phyloP scores from a whole-genome alignment of 2,888 invertebrate species.

The Tipula confusa region DNA sequence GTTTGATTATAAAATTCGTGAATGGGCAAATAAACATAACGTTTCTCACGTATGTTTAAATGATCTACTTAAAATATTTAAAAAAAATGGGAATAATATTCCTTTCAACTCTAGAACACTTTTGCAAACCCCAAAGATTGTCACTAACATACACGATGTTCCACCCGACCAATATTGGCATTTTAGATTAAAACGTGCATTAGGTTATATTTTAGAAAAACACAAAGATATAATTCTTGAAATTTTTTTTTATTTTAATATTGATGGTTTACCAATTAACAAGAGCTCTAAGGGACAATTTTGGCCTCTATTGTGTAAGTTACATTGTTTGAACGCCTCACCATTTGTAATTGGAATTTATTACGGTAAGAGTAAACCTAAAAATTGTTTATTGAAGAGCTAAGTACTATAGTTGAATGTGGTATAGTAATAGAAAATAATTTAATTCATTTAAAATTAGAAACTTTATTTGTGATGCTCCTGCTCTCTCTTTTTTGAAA shows the following conservation, averaged over 20 bases:
- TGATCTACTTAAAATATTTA: slow-evolving; percentile 20
- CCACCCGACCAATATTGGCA: slow-evolving; percentile 30
- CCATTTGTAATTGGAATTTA: slow-evolving; percentile 30
- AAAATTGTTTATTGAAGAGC: neutral
- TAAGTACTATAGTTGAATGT: neutral
- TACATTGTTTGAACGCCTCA: neutral
- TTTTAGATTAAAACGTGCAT: neutral
- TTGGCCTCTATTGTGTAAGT: too few relatives aligned
- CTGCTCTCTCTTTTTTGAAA: slow-evolving; percentile 31
- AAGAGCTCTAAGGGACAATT: slow-evolving; percentile 29
- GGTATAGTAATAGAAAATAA: neutral
- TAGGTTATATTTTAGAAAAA: neutral
- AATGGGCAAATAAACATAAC: too few relatives aligned
- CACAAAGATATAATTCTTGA: neutral
- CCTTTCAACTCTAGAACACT: slow-evolving; percentile 30
- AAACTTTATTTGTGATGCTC: slow-evolving; percentile 31
- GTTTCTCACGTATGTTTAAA: slow-evolving; percentile 4
- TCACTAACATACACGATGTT: neutral
- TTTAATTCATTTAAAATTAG: neutral
- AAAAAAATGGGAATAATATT: neutral
- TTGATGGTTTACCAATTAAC: too few relatives aligned
- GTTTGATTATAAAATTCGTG: too few relatives aligned
- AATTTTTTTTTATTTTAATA: slow-evolving; percentile 30
- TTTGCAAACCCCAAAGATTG: neutral
- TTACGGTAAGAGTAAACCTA: slow-evolving; percentile 29